These are phyloP conservation scores for Platichthys stellatus DNA, from an alignment of 2,113 vertebrate species.

Conservation along the genomic window DNA sequence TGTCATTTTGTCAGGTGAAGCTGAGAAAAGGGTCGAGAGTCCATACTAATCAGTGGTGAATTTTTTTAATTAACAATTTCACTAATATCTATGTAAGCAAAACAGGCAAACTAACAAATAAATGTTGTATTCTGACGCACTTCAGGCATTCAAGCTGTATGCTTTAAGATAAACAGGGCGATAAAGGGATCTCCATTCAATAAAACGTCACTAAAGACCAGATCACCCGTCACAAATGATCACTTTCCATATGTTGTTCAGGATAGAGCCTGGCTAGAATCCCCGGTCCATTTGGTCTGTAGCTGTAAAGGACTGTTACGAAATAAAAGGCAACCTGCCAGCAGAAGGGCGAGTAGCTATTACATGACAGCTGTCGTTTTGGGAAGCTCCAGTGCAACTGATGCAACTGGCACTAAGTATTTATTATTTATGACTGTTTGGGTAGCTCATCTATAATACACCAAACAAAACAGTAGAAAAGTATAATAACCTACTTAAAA, in stretches of 20 bases:
- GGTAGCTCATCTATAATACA: not conserved
- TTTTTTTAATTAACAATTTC: no score
- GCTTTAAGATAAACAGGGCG: not conserved
- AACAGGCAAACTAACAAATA: no score
- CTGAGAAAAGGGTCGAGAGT: no score
- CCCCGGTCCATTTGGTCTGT: not conserved
- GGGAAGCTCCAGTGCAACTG: not conserved
- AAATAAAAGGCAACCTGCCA: not conserved
- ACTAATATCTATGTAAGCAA: no score
- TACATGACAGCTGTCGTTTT: not conserved
- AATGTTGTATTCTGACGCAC: not conserved
- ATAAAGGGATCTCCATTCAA: not conserved
- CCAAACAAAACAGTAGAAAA: not conserved
- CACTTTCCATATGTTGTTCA: not conserved
- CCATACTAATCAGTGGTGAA: no score
- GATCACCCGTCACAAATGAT: not conserved
- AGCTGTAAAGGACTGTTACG: no score
- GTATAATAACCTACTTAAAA: not conserved
- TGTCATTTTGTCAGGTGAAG: no score
- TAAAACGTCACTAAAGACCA: not conserved
- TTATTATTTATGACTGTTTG: constrained; percentile 7
- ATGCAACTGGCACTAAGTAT: not conserved
- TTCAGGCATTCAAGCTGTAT: not conserved
- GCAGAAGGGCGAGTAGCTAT: not conserved
- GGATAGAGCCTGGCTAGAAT: not conserved